Conservation (phyloP, 2,888 invertebrate species). For the Trachelus tabidus region DNA sequence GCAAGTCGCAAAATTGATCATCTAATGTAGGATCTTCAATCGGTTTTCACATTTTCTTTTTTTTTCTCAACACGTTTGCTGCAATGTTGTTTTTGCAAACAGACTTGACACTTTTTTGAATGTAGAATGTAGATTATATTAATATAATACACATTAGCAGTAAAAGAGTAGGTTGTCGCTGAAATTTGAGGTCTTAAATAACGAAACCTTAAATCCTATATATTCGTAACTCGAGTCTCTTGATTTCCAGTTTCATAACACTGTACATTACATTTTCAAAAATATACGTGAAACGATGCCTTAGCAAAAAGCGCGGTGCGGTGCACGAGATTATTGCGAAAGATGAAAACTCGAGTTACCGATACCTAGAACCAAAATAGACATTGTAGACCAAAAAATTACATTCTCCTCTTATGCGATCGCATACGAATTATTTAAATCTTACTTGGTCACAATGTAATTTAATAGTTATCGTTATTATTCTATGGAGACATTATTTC, state of each 20-base stretch:
- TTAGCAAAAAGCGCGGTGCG: not conserved
- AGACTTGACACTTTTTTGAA: not conserved
- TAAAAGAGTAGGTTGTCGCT: not conserved
- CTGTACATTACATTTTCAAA: not conserved
- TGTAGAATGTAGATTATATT: not conserved
- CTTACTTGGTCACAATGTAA: not conserved
- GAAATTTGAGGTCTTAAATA: not conserved
- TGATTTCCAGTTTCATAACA: not conserved
- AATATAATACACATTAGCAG: not conserved
- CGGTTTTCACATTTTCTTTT: not conserved
- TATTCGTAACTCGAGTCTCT: not conserved
- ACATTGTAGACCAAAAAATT: not conserved
- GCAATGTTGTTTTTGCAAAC: not conserved
- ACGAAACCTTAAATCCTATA: not conserved
- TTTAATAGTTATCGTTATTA: not conserved
- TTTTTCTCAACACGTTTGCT: not conserved
- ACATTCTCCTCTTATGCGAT: not conserved
- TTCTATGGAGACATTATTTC: not conserved
- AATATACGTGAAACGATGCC: not conserved
- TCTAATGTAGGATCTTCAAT: not conserved
- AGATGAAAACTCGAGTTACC: not conserved
- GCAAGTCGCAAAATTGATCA: not conserved
- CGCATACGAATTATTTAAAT: not conserved
- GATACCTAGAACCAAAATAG: not conserved
- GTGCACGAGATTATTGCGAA: not conserved